A percentile compares a stretch with the other conserved stretches of the same genome.
Conservation (phyloP, 2,888 invertebrate species). For the Gymnoscelis rufifasciata region DNA sequence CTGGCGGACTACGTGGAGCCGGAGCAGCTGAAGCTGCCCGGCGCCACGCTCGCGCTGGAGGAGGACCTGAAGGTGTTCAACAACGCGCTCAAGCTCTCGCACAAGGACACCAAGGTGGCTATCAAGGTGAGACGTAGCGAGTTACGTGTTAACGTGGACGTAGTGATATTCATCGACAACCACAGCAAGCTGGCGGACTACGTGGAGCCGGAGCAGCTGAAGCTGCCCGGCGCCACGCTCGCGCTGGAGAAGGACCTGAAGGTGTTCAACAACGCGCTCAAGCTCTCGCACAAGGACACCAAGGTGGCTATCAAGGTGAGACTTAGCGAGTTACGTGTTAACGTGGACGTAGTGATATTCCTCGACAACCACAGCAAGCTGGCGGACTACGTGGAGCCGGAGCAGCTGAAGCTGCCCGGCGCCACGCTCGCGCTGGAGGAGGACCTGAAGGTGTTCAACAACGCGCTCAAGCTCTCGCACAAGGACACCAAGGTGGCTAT, state of each 20-base stretch:
- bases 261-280: conserved; percentile 96
- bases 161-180: conserved; percentile 95
- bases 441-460: conserved; percentile 96
- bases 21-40: conserved; percentile 97
- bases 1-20: conserved; percentile 93
- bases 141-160: too few species aligned
- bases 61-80: conserved; percentile 97
- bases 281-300: conserved; percentile 97
- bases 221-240: conserved; percentile 95
- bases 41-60: conserved; percentile 95
- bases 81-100: conserved; percentile 95
- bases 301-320: conserved; percentile 95
- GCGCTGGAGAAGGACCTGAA: conserved; percentile 97
- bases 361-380: conserved; percentile 93
- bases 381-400: conserved; percentile 92
- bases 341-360: too few species aligned
- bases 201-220: conserved; percentile 95
- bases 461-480: conserved; percentile 95
- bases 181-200: conserved; percentile 91
- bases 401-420: conserved; percentile 97
- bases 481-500: conserved; percentile 99
- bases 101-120: conserved; percentile 98
- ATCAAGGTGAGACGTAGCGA: conserved; percentile 84
- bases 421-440: conserved; percentile 96
- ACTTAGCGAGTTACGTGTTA: too few species aligned